phyloP scores from a whole-genome alignment of 2,113 vertebrate genomes.

The Neotoma lepida region DNA sequence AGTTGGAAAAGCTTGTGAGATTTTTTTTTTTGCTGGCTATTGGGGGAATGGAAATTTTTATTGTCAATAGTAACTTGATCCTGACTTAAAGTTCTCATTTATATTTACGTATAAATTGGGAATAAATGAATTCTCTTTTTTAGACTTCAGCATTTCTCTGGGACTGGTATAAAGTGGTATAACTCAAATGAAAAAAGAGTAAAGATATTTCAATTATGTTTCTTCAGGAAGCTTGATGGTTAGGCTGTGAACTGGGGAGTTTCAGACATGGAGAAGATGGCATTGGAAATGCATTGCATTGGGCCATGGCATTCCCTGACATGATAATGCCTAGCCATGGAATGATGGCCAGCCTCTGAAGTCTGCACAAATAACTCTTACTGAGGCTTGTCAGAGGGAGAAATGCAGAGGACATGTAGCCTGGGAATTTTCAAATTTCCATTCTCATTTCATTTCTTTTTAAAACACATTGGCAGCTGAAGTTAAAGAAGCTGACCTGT shows the following conservation, averaged over 20 bases:
- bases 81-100: constrained; percentile 25
- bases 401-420: constrained; percentile 51
- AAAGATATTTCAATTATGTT: constrained; percentile 52
- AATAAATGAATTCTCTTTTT: constrained; percentile 44
- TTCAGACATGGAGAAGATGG: background rate
- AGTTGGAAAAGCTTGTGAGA: constrained; percentile 52
- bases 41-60: constrained; percentile 14
- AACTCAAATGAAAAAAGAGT: background rate
- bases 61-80: constrained; percentile 25
- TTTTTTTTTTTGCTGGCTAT: constrained; percentile 13
- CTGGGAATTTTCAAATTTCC: constrained; percentile 71
- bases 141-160: background rate
- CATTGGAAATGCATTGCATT: constrained; percentile 47
- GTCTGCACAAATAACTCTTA: constrained; percentile 59
- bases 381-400: constrained; percentile 73
- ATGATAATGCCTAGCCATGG: constrained; percentile 71
- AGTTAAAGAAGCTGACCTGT: background rate
- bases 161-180: background rate
- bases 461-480: constrained; percentile 59
- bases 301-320: constrained; percentile 18
- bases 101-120: constrained; percentile 14
- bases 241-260: background rate
- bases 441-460: constrained; percentile 74
- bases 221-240: background rate
- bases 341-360: constrained; percentile 68